phyloP scores from a whole-genome alignment of 1,140 invertebrate genomes.

The Microplitis mediator region DNA sequence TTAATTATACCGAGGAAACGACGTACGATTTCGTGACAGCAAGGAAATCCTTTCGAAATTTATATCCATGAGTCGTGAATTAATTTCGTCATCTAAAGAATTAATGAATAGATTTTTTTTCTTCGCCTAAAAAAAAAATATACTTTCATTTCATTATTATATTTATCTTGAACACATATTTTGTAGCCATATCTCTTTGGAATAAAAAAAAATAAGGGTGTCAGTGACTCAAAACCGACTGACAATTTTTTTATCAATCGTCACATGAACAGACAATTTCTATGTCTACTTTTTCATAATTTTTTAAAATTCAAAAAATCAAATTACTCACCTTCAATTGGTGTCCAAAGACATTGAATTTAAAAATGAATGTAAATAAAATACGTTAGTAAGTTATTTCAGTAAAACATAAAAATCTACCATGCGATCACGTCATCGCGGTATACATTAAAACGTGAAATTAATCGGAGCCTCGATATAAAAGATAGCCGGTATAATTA shows the following conservation, averaged over 20 bases:
- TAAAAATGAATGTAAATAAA: not conserved
- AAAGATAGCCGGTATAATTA: constrained; percentile 49
- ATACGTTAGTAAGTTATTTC: constrained; percentile 16
- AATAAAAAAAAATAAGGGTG: no score
- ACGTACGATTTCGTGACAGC: not conserved
- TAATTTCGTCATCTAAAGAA: not conserved
- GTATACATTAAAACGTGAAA: constrained; percentile 44
- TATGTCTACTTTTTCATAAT: no score
- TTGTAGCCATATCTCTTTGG: no score
- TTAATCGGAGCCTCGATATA: constrained; percentile 45
- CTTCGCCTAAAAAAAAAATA: no score
- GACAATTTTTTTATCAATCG: no score
- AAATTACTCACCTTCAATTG: no score
- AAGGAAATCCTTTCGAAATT: constrained; percentile 1
- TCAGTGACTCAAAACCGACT: no score
- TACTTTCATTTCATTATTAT: no score
- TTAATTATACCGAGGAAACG: constrained; percentile 4
- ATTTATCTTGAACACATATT: no score
- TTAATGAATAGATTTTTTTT: no score
- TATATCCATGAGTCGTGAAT: not conserved
- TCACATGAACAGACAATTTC: no score
- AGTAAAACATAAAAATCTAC: constrained; percentile 19
- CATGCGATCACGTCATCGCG: constrained; percentile 20
- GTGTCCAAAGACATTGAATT: not conserved
- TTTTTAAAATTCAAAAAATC: no score